Evolutionary conservation across 2,888 invertebrate genomes (phyloP), one percentile per base, ranked within the genome.

Genomic region (Arrhopalites spinosus): DNA sequence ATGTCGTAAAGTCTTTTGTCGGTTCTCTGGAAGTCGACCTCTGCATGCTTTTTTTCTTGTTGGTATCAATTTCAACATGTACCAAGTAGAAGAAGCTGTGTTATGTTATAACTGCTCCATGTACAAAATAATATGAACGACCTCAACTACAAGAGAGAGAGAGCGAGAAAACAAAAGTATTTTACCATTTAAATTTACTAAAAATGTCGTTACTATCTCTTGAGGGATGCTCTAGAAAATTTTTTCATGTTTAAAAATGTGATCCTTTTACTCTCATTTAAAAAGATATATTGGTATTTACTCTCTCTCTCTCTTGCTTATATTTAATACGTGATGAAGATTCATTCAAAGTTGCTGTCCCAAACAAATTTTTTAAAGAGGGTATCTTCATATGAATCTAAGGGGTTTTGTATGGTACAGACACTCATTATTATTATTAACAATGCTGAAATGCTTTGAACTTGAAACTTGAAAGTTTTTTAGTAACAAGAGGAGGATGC

Each of bases 231-330:
- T 47, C 11, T 11, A 47, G 47, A 15, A 15, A 13, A 15, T 47
- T n/a, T n/a, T n/a, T n/a, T n/a, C n/a, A n/a, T n/a, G n/a, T n/a
- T 47, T 68, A 2, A 68, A 47, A 68, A 68, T 25, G 47, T 30
- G 74, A 68, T 74, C 74, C 61, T 67, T 27, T 74, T 68, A 68
- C 67, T 74, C 74, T 68, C 74, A 74, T 74, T 74, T 74, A 74
- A 68, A 73, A 68, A 74, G 74, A 74, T 68, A 68, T 74, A 74
- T 74, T 47, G 74, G 53, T 73, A 36, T 20, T 29, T n/a, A 68
- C 45, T 74, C 61, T 59, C 56, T 23, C 47, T 7, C 15, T 23
- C 15, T 53, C n/a, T 53, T 59, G 27, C 1, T 1, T 59, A 25
- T 17, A n/a, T 43, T 56, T 59, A 74, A 61, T 68, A 61, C 23